phyloP scores from a whole-genome alignment of 1,140 invertebrate species.

The Hycleus cichorii region DNA sequence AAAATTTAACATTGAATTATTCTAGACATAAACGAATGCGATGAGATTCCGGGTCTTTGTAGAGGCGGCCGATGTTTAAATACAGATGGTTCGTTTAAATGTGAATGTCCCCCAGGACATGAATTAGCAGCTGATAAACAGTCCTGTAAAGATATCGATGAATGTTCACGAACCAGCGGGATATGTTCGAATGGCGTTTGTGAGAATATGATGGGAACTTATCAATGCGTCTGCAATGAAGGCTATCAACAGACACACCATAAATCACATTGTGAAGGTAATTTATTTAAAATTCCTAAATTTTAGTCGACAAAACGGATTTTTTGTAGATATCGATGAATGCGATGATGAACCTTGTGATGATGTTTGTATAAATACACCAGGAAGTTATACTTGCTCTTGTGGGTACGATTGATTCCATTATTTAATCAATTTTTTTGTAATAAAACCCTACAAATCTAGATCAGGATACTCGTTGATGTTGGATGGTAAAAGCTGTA shows the following conservation, averaged over 20 bases:
- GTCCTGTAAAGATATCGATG: slow-evolving; percentile 48
- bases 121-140: slow-evolving; percentile 54
- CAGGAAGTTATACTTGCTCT: slow-evolving; percentile 53
- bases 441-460: background rate
- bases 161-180: slow-evolving; percentile 68
- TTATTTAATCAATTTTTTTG: background rate
- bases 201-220: slow-evolving; percentile 81
- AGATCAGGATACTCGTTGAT: slow-evolving; percentile 51
- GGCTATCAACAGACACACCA: slow-evolving; percentile 61
- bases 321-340: slow-evolving; percentile 65
- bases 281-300: background rate
- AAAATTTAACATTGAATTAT: background rate
- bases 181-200: slow-evolving; percentile 81
- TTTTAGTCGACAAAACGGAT: background rate
- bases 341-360: slow-evolving; percentile 61
- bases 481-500: slow-evolving; percentile 52
- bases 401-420: slow-evolving; percentile 41
- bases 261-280: slow-evolving; percentile 52
- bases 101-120: slow-evolving; percentile 76
- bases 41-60: slow-evolving; percentile 57
- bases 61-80: slow-evolving; percentile 75
- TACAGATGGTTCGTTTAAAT: slow-evolving; percentile 73
- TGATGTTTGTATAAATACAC: slow-evolving; percentile 58
- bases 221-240: slow-evolving; percentile 78
- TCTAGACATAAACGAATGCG: slow-evolving; percentile 67